Base-by-base conservation (phyloP, 2,888 invertebrate species). In the Agrochola circellaris region DNA sequence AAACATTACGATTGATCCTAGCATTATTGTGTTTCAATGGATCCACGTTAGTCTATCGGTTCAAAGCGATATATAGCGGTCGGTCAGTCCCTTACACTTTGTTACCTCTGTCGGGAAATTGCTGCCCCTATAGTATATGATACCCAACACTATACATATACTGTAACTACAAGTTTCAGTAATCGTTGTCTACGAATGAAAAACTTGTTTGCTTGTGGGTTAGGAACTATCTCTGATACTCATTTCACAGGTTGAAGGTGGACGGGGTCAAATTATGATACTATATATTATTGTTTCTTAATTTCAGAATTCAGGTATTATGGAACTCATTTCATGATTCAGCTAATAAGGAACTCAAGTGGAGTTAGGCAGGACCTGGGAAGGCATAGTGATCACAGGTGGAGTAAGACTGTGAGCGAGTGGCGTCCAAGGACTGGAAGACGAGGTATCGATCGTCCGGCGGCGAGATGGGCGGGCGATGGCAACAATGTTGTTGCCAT, bases 21-120 rank as follows among this genome's bases (percentile, higher is more conserved):
- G 23, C n/a, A n/a, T 15, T 17, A 17, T 17, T n/a, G 9, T n/a
- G 5, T 42, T 64, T 42, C 64, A 17, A 17, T 7, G n/a, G 83
- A 83, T 94, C 95, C 93, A 91, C 60, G 68, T 45, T 85, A 88
- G 30, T 69, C 88, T 81, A 42, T 48, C 90, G 75, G 65, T 73
- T 62, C 75, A 83, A 81, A 81, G 87, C 92, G 85, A 92, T 92
- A 90, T 92, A 93, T 90, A 88, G 92, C 90, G 93, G 92, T 90
- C 90, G 92, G 93, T 93, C 91, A 91, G 87, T 92, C 92, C 91
- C 93, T 93, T 90, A 91, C 92, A 94, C 91, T 93, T 93, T 90
- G 94, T 94, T 95, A 94, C 94, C 93, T 92, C 92, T 89, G 89
- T 81, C 87, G 90, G 90, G 90, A 91, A 90, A 93, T 92, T 90